Base-by-base conservation (phyloP, 2,797 vertebrate genomes). In the Anguilla obscura region DNA sequence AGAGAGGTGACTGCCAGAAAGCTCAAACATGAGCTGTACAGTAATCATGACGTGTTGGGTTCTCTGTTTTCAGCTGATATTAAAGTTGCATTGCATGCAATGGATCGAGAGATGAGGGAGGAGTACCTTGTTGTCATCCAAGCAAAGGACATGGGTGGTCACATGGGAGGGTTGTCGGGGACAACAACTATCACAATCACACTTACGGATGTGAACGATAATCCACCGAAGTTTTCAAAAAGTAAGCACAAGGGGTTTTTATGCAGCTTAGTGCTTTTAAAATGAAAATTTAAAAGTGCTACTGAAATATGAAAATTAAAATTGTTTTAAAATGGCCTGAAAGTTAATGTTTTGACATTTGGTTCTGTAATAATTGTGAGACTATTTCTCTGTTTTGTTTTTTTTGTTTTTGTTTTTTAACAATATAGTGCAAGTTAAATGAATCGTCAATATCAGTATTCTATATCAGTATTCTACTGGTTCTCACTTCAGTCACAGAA, bases 121-220 rank as follows among this genome's bases (percentile, higher is more conserved):
- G 98, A 99, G 90, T 99, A 99, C 91, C 95, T 97, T 90, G 98
- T 99, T n/a, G 98, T 99, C 91, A 99, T 99, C 89, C 99, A 99
- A 95, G 99, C 98, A 85, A 99, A 99, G 94, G 99, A 99, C 93
- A 99, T 99, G 99, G 99, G 99, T 84, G 99, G 99, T 90, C 99
- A 99, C 91, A 99, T 99, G 93, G 99, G 99, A 0, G 99, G 99
- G 88, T 94, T 99, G 87, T 99, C 98, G 27, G 99, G 99, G 91
- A 99, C 98, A 0, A 99, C 98, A 0, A 99, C 99, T 0, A 97
- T 99, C 90, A 99, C 98, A 3, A 97, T 99, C 91, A 98, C 96
- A 0, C 96, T 99, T 27, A 98, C 96, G 0, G 99, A 99, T 90
- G 96, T 99, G 89, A 99, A 99, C 56, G 99, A 99, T 95, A 99